Conservation (phyloP, 2,113 vertebrate species). For the Irena cyanogastra region DNA sequence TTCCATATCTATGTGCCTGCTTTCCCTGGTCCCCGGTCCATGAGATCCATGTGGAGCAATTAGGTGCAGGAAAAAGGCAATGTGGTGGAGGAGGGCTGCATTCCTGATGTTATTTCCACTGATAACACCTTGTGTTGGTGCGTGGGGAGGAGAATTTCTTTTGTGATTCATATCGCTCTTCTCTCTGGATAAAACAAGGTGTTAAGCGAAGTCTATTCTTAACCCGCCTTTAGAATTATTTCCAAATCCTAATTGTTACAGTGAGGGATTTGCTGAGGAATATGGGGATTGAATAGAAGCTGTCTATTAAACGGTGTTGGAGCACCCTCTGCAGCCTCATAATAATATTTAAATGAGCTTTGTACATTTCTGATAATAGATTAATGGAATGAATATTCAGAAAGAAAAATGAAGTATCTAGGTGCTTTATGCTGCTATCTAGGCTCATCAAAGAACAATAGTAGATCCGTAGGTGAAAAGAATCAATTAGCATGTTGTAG, state of each 20-base stretch:
- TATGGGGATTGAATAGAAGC: background rate
- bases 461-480: background rate
- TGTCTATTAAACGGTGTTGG: background rate
- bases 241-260: background rate
- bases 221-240: background rate
- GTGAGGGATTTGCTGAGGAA: background rate
- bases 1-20: background rate
- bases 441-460: background rate
- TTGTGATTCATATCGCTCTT: background rate
- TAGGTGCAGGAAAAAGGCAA: background rate
- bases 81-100: background rate
- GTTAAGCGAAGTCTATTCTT: background rate
- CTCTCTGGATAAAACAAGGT: background rate
- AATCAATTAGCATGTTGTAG: background rate
- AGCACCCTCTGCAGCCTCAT: constrained; percentile 50
- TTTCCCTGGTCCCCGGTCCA: fast-evolving
- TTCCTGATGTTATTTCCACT: background rate
- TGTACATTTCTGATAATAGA: background rate
- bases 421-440: background rate
- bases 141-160: background rate
- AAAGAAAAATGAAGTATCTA: background rate
- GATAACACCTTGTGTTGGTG: background rate
- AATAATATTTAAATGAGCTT: constrained; percentile 45
- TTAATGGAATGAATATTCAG: background rate
- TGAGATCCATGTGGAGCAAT: background rate